Evolutionary conservation across 1,140 invertebrate species (phyloP), one percentile per base, ranked within the genome.

Genomic region (Pogonus chalceus): DNA sequence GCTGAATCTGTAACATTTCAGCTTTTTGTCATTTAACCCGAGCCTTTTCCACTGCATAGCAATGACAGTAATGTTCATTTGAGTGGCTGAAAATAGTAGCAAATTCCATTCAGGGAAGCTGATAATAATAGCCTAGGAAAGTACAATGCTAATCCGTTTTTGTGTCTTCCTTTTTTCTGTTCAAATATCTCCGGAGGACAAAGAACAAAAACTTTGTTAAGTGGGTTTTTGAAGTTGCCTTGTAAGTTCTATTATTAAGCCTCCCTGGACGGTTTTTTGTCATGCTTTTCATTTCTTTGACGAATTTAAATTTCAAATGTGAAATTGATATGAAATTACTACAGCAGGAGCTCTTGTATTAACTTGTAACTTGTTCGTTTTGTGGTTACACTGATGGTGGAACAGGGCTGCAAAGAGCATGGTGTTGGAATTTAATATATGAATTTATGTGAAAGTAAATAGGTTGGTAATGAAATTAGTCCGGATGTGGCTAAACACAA

Each of bases 61-160:
- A 31, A 7, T 31, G 26, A n/a, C n/a, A n/a, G n/a, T n/a, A n/a
- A n/a, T n/a, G n/a, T n/a, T n/a, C n/a, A n/a, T n/a, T n/a, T n/a
- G n/a, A n/a, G n/a, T n/a, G n/a, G n/a, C n/a, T n/a, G n/a, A n/a
- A n/a, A n/a, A n/a, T n/a, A n/a, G n/a, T n/a, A n/a, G n/a, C n/a
- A n/a, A n/a, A n/a, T n/a, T n/a, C n/a, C n/a, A n/a, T n/a, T n/a
- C n/a, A n/a, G n/a, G n/a, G n/a, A n/a, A n/a, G n/a, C n/a, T n/a
- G n/a, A n/a, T 31, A 14, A 14, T 31, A 31, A 4, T 31, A 31
- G 26, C 26, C 14, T 4, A 7, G 26, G 26, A 31, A 7, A 31
- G 26, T 31, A 31, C 58, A 56, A 60, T 56, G 14, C 18, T 23
- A 23, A 14, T 12, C 48, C 21, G 12, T 23, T 23, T 23, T 49